These are phyloP conservation scores for Malurus leucopterus DNA, from an alignment of 2,797 vertebrate genomes.

Conservation along the genomic window DNA sequence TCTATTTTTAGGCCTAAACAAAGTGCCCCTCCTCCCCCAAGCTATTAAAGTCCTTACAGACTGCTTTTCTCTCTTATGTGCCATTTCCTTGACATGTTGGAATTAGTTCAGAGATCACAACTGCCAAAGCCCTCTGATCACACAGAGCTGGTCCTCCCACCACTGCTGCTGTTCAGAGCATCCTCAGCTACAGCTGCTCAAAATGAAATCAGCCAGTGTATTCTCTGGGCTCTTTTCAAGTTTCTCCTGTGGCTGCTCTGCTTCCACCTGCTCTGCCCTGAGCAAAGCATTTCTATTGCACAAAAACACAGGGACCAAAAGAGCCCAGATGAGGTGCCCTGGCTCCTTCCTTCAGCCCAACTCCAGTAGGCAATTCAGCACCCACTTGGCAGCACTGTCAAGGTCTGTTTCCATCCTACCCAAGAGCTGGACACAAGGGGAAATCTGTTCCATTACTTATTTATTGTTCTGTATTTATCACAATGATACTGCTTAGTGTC, in stretches of 20 bases:
- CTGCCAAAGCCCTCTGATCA: conserved; percentile 18
- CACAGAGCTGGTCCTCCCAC: background rate
- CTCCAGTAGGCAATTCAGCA: background rate
- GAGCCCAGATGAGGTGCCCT: background rate
- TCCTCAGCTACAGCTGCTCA: background rate
- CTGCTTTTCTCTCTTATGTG: background rate
- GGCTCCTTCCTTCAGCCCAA: background rate
- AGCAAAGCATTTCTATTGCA: background rate
- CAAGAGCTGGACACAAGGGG: fast-evolving
- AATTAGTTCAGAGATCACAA: conserved; percentile 27
- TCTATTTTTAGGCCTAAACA: background rate
- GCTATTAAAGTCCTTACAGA: background rate
- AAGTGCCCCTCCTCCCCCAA: background rate
- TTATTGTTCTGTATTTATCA: background rate
- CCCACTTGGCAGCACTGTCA: no score
- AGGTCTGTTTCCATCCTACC: background rate
- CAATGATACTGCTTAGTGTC: background rate
- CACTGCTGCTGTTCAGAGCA: background rate
- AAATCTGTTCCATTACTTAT: background rate
- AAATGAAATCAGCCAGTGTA: background rate
- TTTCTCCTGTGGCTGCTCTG: background rate
- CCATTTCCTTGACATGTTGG: background rate
- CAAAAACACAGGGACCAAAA: background rate
- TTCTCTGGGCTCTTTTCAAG: background rate
- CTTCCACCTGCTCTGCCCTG: background rate